These are phyloP conservation scores for Lochmaea crataegi DNA, from an alignment of 2,888 invertebrate genomes.

Conservation along the genomic window DNA sequence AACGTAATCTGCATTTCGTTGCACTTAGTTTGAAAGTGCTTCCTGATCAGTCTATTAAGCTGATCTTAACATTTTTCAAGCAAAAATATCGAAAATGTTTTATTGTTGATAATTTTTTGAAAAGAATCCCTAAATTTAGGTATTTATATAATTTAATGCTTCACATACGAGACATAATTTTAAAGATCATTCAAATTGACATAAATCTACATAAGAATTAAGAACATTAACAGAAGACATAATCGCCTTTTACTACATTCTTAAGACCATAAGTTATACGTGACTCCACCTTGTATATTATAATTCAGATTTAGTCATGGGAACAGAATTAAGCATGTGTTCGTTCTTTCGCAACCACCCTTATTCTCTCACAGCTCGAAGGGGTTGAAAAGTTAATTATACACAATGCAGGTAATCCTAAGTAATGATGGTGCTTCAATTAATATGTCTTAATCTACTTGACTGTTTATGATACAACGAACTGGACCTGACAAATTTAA, in stretches of 20 bases:
- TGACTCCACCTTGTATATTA: conserved; percentile 27
- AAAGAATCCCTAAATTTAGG: too few species aligned
- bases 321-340: conserved; percentile 27
- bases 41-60: too few species aligned
- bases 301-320: conserved; percentile 28
- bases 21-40: too few species aligned
- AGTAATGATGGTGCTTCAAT: conserved; percentile 33
- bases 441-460: conserved; percentile 35
- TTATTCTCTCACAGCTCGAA: conserved; percentile 25
- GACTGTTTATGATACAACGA: conserved; percentile 27
- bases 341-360: conserved; percentile 24
- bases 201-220: background rate
- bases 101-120: too few species aligned
- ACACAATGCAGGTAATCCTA: conserved; percentile 32
- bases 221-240: conserved; percentile 2
- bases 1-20: too few species aligned
- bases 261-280: conserved; percentile 23
- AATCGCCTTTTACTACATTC: conserved; percentile 4
- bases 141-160: too few species aligned
- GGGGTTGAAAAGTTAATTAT: conserved; percentile 36
- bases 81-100: too few species aligned
- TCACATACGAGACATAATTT: too few species aligned
- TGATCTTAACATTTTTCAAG: too few species aligned
- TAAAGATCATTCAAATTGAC: background rate
- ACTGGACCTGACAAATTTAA: conserved; percentile 19